phyloP scores from a whole-genome alignment of 1,140 invertebrate species.

The Carposina sasakii region DNA sequence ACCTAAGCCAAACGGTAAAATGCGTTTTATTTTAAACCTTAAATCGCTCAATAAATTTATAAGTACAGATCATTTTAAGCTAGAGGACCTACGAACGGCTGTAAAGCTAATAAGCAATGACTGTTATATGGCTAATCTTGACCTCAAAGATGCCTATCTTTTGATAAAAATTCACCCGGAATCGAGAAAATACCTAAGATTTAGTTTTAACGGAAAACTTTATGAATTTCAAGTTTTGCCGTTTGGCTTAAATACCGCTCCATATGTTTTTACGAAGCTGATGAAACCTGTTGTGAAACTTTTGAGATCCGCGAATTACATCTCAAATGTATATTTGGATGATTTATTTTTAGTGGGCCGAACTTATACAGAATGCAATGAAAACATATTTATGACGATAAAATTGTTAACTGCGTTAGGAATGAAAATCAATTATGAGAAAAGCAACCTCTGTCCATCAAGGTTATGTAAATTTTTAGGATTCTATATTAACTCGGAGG shows the following conservation, averaged over 20 bases:
- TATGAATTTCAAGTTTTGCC: constrained; percentile 30
- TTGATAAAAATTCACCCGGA: neutral
- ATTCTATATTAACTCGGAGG: too few species aligned
- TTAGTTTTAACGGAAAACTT: constrained; percentile 16
- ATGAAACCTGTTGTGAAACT: constrained; percentile 22
- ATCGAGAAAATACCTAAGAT: constrained; percentile 24
- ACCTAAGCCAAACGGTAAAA: constrained; percentile 6
- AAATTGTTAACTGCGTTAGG: too few species aligned
- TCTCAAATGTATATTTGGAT: constrained; percentile 8
- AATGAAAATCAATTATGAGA: too few species aligned
- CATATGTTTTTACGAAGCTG: constrained; percentile 40
- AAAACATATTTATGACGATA: too few species aligned
- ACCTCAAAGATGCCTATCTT: neutral
- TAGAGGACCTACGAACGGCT: neutral
- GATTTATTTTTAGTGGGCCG: constrained; percentile 7
- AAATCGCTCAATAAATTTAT: constrained; percentile 2
- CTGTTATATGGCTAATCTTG: neutral
- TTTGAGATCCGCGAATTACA: neutral
- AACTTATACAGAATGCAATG: too few species aligned
- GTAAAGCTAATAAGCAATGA: neutral
- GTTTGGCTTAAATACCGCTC: constrained; percentile 32
- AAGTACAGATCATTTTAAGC: neutral
- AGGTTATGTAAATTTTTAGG: too few species aligned
- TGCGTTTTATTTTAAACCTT: neutral
- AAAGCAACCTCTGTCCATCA: too few species aligned